Evolutionary conservation across 2,888 invertebrate species (phyloP), one percentile per base, ranked within the genome.

Genomic region (Andrena chrysosceles): DNA sequence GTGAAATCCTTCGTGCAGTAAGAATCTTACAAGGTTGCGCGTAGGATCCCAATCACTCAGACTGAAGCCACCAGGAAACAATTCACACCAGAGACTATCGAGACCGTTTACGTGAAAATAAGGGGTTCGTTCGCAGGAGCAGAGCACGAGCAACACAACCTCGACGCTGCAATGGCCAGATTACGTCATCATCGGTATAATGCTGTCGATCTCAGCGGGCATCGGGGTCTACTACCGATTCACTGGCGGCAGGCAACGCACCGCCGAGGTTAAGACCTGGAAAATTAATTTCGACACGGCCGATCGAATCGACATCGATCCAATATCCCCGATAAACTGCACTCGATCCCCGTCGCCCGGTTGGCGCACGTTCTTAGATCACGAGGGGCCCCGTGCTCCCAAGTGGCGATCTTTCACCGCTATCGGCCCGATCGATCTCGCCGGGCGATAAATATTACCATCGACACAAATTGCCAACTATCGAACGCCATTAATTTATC

Each of bases 191-290:
- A 95, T 98, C 94, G 95, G 95, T 8, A 91, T 96, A 13, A 97
- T 97, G 68, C 95, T 98, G 89, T 75, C 96, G 10, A 95, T 96
- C n/a, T 98, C 98, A 0, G 95, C 97, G 1, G 94, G 94, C 0
- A 98, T 98, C 86, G 98, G 98, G 6, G 90, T 98, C 52, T 98
- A 98, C 92, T 98, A 97, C 93, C 95, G 98, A 77, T 96, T 98
- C 91, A 97, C 96, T 49, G 98, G 98, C 29, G 98, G 97, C 20
- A 96, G 96, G 93, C 98, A 98, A 93, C 97, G 96, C 94, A 98
- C 98, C 2, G 96, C 97, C 70, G 96, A 97, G 95, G 97, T 97
- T 81, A 85, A 77, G 66, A 62, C 49, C 63, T 67, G 79, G 79
- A 85, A 88, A 88, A 83, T 88, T 79, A 84, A 87, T 87, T 88